Percentiles rank a stretch among this genome's conserved stretches.
phyloP scores from a whole-genome alignment of 2,888 invertebrate species.

The Drosophila neotestacea region DNA sequence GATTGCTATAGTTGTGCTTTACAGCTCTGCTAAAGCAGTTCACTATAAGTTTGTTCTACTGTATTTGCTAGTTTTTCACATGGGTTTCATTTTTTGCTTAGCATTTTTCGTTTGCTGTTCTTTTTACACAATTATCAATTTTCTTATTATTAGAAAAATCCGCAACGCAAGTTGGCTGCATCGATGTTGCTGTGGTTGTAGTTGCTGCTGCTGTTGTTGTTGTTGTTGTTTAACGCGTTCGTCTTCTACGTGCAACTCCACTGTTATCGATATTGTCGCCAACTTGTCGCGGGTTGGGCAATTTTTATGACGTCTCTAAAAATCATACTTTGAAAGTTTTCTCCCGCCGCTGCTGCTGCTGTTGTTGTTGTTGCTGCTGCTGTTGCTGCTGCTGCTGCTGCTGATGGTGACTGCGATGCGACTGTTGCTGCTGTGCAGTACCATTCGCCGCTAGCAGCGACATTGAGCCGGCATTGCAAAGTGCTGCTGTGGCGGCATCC shows the following conservation, averaged over 20 bases:
- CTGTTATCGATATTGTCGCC: slow-evolving; percentile 40
- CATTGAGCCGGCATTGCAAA: slow-evolving; percentile 70
- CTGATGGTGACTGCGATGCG: slow-evolving; percentile 55
- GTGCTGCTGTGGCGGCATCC: slow-evolving; percentile 52
- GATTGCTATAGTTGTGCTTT: too few relatives aligned
- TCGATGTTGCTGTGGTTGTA: slow-evolving; percentile 16
- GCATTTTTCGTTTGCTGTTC: slow-evolving; percentile 2
- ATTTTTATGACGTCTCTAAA: slow-evolving; percentile 86
- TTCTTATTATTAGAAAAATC: slow-evolving; percentile 75
- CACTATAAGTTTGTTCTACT: slow-evolving; percentile 3
- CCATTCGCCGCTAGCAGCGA: slow-evolving; percentile 52
- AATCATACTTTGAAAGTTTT: slow-evolving; percentile 86
- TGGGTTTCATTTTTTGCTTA: not conserved
- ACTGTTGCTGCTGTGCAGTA: slow-evolving; percentile 52
- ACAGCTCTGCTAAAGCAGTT: too few relatives aligned
- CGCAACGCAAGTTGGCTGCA: slow-evolving; percentile 68
- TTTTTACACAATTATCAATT: slow-evolving; percentile 25
- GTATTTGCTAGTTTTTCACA: not conserved
- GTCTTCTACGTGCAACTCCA: slow-evolving; percentile 51
- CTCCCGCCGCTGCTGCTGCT: slow-evolving; percentile 84
- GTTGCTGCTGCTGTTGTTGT: slow-evolving; percentile 26
- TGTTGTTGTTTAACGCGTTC: slow-evolving; percentile 62
- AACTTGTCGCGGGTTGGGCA: slow-evolving; percentile 76
- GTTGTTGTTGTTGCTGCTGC: slow-evolving; percentile 79
- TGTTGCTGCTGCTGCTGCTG: slow-evolving; percentile 57